Conservation (phyloP, 2,113 vertebrate species). For the Anarrhichthys ocellatus region DNA sequence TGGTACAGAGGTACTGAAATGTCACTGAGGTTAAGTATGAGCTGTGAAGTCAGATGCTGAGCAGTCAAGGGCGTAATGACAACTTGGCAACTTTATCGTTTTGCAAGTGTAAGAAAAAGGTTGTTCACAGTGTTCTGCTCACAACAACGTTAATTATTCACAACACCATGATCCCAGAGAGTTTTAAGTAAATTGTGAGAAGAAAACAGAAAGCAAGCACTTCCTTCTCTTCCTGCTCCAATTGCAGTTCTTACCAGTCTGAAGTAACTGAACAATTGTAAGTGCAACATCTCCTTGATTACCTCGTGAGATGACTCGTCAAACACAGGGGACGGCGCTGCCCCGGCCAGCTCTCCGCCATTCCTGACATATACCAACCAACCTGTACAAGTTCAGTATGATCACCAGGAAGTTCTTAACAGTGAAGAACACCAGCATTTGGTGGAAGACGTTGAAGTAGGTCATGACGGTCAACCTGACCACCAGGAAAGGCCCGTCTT, state of each 20-base stretch:
- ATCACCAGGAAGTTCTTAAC: slow-evolving; percentile 94
- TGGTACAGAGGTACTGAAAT: no score
- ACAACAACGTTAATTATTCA: no score
- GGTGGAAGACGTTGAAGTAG: slow-evolving; percentile 87
- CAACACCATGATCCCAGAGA: background rate
- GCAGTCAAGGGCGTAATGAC: no score
- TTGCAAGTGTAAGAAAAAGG: no score
- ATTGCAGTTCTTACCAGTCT: background rate
- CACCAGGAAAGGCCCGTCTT: slow-evolving; percentile 93
- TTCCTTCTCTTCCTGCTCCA: slow-evolving; percentile 3
- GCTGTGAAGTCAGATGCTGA: no score
- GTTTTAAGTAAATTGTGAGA: background rate
- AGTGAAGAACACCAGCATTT: slow-evolving; percentile 96
- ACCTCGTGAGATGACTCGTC: background rate
- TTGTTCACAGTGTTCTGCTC: no score
- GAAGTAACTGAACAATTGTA: background rate
- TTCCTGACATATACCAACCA: slow-evolving; percentile 82
- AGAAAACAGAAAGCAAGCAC: background rate
- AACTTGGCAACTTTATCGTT: no score
- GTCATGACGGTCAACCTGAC: slow-evolving; percentile 90
- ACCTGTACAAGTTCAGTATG: slow-evolving; percentile 89
- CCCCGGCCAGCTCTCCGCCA: background rate
- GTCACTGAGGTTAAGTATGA: no score
- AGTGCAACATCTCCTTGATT: background rate
- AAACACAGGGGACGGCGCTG: slow-evolving; percentile 8